Evolutionary conservation across 2,888 invertebrate species (phyloP).

Genomic region (Cerceris ruficornis): DNA sequence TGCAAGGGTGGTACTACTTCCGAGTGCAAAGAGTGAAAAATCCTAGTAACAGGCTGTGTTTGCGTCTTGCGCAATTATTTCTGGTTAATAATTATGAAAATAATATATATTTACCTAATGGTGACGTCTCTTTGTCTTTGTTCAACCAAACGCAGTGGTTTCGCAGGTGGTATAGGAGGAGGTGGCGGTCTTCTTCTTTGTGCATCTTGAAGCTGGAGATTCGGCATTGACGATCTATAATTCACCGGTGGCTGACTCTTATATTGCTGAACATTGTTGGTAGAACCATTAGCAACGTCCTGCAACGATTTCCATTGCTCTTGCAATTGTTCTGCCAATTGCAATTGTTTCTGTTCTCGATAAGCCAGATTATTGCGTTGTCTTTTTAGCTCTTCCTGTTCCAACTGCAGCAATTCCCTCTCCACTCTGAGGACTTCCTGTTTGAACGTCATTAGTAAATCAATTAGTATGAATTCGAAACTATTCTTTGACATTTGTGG

Average conservation of each 20-base stretch:
- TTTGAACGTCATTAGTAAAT: slow-evolving; percentile 13
- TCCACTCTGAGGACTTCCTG: slow-evolving; percentile 90
- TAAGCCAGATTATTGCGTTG: slow-evolving; percentile 88
- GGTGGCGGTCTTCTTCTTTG: slow-evolving; percentile 80
- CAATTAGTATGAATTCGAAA: background rate
- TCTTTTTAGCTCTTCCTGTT: slow-evolving; percentile 89
- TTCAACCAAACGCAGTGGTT: slow-evolving; percentile 82
- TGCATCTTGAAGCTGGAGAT: slow-evolving; percentile 83
- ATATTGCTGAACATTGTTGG: slow-evolving; percentile 74
- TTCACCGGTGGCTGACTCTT: slow-evolving; percentile 81
- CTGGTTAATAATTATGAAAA: background rate
- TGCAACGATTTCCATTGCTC: slow-evolving; percentile 84
- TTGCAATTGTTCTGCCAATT: slow-evolving; percentile 77
- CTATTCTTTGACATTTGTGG: background rate
- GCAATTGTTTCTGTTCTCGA: slow-evolving; percentile 83
- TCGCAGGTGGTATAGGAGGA: slow-evolving; percentile 84
- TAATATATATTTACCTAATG: slow-evolving; percentile 71
- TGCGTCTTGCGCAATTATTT: background rate
- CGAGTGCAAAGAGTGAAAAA: background rate
- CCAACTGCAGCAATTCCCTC: slow-evolving; percentile 89
- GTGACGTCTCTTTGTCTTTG: slow-evolving; percentile 78
- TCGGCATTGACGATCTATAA: slow-evolving; percentile 85
- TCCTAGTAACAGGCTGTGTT: background rate
- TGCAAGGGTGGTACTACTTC: too few species aligned
- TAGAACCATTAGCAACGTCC: slow-evolving; percentile 82